phyloP scores from a whole-genome alignment of 1,140 invertebrate genomes.

The Uloborus diversus region DNA sequence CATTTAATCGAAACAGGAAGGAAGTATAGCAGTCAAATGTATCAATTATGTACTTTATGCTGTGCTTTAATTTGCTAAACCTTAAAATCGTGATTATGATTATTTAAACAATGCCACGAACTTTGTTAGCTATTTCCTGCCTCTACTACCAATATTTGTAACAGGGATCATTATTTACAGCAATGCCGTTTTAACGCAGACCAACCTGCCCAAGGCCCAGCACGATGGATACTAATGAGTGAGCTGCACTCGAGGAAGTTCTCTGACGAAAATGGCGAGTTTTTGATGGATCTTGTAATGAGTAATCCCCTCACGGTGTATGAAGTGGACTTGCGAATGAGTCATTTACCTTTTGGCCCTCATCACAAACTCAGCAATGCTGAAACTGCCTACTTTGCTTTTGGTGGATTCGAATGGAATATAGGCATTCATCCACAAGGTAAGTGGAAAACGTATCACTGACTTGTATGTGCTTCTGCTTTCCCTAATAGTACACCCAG shows the following conservation, averaged over 20 bases:
- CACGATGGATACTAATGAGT: conserved; percentile 80
- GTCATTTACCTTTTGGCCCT: conserved; percentile 64
- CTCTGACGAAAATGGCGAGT: conserved; percentile 84
- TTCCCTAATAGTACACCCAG: conserved; percentile 11
- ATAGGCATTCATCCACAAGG: conserved; percentile 75
- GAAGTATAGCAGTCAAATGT: no score
- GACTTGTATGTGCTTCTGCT: no score
- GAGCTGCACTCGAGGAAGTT: conserved; percentile 80
- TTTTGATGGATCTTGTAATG: conserved; percentile 82
- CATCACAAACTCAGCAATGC: conserved; percentile 65
- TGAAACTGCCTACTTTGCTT: conserved; percentile 78
- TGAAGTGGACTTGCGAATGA: conserved; percentile 75
- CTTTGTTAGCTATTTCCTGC: no score
- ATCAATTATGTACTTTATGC: no score
- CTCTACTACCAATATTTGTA: no score
- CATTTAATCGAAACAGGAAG: no score
- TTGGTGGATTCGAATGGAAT: conserved; percentile 87
- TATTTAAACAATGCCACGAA: no score
- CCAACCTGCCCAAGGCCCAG: conserved; percentile 70
- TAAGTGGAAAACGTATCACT: no score
- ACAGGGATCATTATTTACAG: background rate
- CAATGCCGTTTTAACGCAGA: conserved; percentile 74
- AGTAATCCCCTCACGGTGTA: conserved; percentile 80
- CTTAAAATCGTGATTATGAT: no score
- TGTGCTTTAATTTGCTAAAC: no score